Percentiles rank a stretch among this genome's conserved stretches.
These are phyloP conservation scores for Bombus cullumanus DNA, from an alignment of 1,140 invertebrate species.

Conservation along the genomic window DNA sequence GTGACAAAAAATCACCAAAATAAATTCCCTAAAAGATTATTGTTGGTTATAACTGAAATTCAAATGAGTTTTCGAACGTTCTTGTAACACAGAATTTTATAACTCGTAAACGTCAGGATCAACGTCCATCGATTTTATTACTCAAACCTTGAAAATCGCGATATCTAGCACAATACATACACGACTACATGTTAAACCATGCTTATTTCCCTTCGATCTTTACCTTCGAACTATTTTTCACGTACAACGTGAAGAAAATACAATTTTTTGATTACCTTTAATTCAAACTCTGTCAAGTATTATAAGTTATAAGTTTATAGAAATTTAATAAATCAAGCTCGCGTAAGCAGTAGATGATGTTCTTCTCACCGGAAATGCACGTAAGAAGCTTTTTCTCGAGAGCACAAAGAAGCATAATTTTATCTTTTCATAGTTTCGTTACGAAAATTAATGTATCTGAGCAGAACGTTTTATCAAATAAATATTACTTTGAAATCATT, in stretches of 20 bases:
- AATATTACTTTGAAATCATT: neutral
- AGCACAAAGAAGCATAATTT: neutral
- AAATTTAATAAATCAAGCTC: neutral
- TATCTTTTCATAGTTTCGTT: neutral
- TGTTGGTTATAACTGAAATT: neutral
- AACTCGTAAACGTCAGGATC: neutral
- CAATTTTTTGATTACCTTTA: neutral
- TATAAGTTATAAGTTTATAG: neutral
- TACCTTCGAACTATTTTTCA: neutral
- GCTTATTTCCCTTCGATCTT: too few species aligned
- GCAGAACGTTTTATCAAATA: constrained; percentile 2
- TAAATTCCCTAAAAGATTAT: neutral
- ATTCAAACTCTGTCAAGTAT: neutral
- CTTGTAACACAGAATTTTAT: neutral
- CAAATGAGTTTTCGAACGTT: neutral
- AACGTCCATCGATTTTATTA: neutral
- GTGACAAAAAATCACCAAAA: neutral
- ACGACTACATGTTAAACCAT: neutral
- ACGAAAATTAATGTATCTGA: neutral
- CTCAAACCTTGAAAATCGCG: neutral
- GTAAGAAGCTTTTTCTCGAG: neutral
- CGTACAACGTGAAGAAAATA: neutral
- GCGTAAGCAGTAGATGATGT: too few species aligned
- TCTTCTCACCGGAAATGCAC: neutral
- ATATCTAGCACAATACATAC: neutral